phyloP scores from a whole-genome alignment of 2,797 vertebrate species.

The Xiphorhynchus erythropygius region DNA sequence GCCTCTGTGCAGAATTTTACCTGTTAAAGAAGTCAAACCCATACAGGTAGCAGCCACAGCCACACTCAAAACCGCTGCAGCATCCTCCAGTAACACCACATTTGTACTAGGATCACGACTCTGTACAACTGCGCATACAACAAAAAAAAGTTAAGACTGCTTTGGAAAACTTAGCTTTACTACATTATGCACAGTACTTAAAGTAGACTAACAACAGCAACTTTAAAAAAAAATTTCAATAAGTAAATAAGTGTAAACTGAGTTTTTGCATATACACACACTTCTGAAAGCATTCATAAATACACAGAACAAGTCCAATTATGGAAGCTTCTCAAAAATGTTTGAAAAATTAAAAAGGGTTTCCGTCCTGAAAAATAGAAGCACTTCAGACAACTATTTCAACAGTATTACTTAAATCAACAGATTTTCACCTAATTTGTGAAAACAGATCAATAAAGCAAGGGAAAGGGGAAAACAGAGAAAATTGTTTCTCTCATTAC shows the following conservation, averaged over 20 bases:
- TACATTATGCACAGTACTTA: not conserved
- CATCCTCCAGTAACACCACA: slow-evolving; percentile 93
- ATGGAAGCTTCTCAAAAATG: not conserved
- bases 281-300: not conserved
- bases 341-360: not conserved
- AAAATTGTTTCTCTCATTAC: not conserved
- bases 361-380: not conserved
- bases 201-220: not conserved
- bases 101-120: slow-evolving; percentile 97
- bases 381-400: not conserved
- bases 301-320: not conserved
- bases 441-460: not conserved
- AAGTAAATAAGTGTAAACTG: not conserved
- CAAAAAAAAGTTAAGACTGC: not conserved
- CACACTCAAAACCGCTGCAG: slow-evolving; percentile 94
- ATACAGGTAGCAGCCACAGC: slow-evolving; percentile 90
- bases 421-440: not conserved
- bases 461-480: not conserved
- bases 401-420: not conserved
- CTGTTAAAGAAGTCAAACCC: slow-evolving; percentile 96
- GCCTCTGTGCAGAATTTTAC: slow-evolving; percentile 70
- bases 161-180: not conserved
- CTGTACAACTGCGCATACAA: slow-evolving; percentile 85
- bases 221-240: not conserved
- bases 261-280: not conserved